These are phyloP conservation scores for Tachina lurida DNA, from an alignment of 2,888 invertebrate species.

Conservation along the genomic window DNA sequence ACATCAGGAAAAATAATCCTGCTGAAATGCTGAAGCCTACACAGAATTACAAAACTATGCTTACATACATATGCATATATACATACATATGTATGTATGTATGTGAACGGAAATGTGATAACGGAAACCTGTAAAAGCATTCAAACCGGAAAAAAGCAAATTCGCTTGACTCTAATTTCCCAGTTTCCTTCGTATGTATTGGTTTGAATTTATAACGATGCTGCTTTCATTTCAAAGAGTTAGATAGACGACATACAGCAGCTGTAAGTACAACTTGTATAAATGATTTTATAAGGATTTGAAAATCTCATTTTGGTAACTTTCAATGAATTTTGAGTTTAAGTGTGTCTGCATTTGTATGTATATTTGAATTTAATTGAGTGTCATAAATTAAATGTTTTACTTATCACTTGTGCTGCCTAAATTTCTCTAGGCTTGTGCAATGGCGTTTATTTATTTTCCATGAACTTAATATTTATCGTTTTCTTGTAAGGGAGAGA, in stretches of 20 bases:
- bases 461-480: constrained; percentile 28
- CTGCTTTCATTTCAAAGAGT: neutral
- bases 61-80: too few relatives aligned
- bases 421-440: constrained; percentile 19
- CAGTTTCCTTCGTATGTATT: constrained; percentile 11
- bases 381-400: constrained; percentile 75
- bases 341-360: constrained; percentile 35
- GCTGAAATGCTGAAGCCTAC: constrained; percentile 37
- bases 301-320: constrained; percentile 65
- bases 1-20: constrained; percentile 30
- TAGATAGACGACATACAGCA: neutral
- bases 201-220: constrained; percentile 10
- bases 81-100: too few relatives aligned
- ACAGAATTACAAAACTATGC: constrained; percentile 9
- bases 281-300: constrained; percentile 63
- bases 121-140: constrained; percentile 1
- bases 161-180: constrained; percentile 52
- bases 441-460: constrained; percentile 51
- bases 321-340: constrained; percentile 60
- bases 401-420: constrained; percentile 66
- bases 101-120: neutral
- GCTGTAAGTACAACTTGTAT: neutral
- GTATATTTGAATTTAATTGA: constrained; percentile 73
- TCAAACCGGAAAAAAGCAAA: constrained; percentile 59
- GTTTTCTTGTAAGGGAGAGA: neutral